Conservation (phyloP, 2,113 vertebrate species). For the Lontra canadensis region DNA sequence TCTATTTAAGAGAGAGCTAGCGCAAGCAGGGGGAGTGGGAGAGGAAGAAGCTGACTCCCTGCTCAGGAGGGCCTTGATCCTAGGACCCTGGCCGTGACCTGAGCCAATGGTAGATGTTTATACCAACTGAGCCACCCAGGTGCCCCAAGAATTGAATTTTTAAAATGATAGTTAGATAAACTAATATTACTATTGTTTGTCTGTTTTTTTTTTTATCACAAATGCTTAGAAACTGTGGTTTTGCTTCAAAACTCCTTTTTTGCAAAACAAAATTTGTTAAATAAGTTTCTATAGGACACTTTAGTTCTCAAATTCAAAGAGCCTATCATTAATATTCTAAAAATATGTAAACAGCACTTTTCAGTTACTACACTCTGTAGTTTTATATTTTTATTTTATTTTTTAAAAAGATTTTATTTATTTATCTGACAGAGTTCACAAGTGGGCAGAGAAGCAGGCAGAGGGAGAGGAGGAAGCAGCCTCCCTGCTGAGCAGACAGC, state of each 20-base stretch:
- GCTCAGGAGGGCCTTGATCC: not conserved
- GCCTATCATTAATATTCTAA: not conserved
- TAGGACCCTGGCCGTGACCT: not conserved
- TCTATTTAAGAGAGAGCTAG: not conserved
- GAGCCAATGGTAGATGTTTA: not conserved
- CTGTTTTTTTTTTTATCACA: not conserved
- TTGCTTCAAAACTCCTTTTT: not conserved
- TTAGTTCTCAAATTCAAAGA: not conserved
- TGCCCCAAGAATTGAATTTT: not conserved
- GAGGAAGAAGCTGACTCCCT: not conserved
- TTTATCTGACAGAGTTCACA: too few relatives aligned
- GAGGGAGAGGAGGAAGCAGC: too few relatives aligned
- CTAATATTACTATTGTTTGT: not conserved
- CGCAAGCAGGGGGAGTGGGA: too few relatives aligned
- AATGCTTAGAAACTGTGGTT: not conserved
- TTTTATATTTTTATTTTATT: not conserved
- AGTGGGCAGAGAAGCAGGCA: too few relatives aligned
- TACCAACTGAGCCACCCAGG: not conserved
- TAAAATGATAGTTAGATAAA: not conserved
- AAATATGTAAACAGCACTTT: not conserved
- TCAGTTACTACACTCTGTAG: not conserved
- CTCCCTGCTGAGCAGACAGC: too few relatives aligned
- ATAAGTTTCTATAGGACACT: not conserved
- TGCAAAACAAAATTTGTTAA: not conserved
- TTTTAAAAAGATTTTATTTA: too few relatives aligned